Evolutionary conservation across 1,140 invertebrate genomes (phyloP).

Genomic region (Ctenoplectra terminalis): DNA sequence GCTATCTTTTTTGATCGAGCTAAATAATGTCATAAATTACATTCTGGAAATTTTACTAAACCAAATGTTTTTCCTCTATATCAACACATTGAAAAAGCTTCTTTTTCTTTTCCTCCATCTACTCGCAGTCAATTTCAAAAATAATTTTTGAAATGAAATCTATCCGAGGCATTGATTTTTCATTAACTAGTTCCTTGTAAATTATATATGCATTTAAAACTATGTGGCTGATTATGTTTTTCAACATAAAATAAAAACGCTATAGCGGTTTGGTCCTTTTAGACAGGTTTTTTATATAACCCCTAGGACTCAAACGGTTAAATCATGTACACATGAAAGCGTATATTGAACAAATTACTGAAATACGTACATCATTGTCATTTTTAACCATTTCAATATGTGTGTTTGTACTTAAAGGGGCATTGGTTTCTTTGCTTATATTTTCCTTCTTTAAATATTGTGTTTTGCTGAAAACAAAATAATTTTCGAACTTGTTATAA

Average conservation of each 20-base stretch:
- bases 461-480: slow-evolving; percentile 56
- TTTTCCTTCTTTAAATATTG: slow-evolving; percentile 34
- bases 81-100: no score
- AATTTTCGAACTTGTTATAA: neutral
- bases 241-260: no score
- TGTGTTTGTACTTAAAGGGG: slow-evolving; percentile 49
- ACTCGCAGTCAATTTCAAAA: slow-evolving; percentile 44
- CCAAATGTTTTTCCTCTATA: no score
- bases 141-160: slow-evolving; percentile 32
- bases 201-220: slow-evolving; percentile 13
- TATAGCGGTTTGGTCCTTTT: no score
- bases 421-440: slow-evolving; percentile 60
- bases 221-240: slow-evolving; percentile 48
- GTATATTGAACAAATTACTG: neutral
- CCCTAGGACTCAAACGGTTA: no score
- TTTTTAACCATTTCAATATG: slow-evolving; percentile 1
- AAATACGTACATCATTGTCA: slow-evolving; percentile 26
- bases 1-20: slow-evolving; percentile 53
- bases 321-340: no score
- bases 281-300: no score
- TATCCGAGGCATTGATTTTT: slow-evolving; percentile 1
- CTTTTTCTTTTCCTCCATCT: slow-evolving; percentile 41
- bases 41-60: slow-evolving; percentile 56
- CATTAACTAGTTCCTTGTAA: neutral
- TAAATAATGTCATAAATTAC: slow-evolving; percentile 54